Base-by-base conservation (phyloP, 2,888 invertebrate species). In the Listrodromus nycthemerus region DNA sequence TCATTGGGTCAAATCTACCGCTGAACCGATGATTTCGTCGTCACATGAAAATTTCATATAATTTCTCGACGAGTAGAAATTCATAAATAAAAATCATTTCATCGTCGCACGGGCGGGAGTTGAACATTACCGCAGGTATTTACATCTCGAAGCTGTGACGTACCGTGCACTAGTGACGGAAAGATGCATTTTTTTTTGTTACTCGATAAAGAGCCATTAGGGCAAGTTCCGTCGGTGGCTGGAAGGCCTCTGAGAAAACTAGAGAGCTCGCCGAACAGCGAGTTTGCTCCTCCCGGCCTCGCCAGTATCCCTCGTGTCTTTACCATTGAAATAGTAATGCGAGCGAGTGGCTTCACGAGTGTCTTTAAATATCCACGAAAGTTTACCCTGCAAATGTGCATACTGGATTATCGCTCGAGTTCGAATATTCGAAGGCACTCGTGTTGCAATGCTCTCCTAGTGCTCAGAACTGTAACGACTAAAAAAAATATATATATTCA, bases 261-360 rank as follows among this genome's bases (percentile, higher is more conserved):
- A 8, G 37, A 70, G 27, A 65, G 65, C 10, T 19, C 30, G n/a
- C 13, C 33, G 58, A 74, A 48, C 41, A 41, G n/a, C 30, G 45
- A 48, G 66, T 30, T 58, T 13, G 5, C 67, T 67, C 16, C 61
- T 75, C 50, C 48, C 41, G 69, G 52, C 37, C 37, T n/a, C 63
- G 30, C 50, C 41, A 19, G 27, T 75, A 52, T 37, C 69, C 63
- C 69, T 45, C 37, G 48, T 69, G 50, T 69, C 69, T 80, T 69
- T 52, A 21, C 75, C 52, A 70, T 75, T 80, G 63, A 80, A 80
- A 80, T 70, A 75, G 63, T 80, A 61, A 69, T 63, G 69, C 74
- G 63, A 30, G 58, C 80, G 63, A 80, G 66, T 73, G 66, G 58
- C 73, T 80, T 80, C 4, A 41, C 67, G 24, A 65, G 55, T 37